Evolutionary conservation across 2,797 vertebrate species (phyloP), one percentile per base, ranked within the genome.

Genomic region (Dermochelys coriacea): DNA sequence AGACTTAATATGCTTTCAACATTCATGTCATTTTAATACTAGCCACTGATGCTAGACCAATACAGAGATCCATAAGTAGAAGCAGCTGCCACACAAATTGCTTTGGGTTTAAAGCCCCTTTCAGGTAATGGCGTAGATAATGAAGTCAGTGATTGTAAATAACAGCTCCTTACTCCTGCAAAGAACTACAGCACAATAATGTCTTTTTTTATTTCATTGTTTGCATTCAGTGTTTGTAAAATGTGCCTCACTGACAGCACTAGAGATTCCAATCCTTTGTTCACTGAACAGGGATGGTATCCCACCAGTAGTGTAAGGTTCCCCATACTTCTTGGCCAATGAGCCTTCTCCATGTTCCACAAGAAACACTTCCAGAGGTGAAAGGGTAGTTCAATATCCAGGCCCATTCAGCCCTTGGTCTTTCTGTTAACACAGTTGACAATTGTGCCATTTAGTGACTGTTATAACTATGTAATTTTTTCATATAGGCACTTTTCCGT

Each of bases 131-230:
- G 4, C 49, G 45, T 74, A 71, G 19, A 75, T 61, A 77, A 2
- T 2, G 3, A 9, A 85, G 75, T 50, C 51, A 45, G 41, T 9
- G 64, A 2, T 90, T 45, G 23, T 61, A 15, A 80, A 57, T 2
- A 27, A 68, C 2, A 14, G 15, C 19, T 88, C 55, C 31, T 0
- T 79, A 52, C 25, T 19, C n/a, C 0, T 0, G 21, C n/a, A 84
- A n/a, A 95, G 34, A 75, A 29, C 54, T 3, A 45, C 59, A 61
- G 37, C 64, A 37, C 64, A 68, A 68, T 68, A n/a, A 64, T 21
- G 10, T 80, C 37, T 41, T 27, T 12, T 83, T 41, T 57, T 5
- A 34, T 23, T 11, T 57, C 81, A 27, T 0, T 37, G 0, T 3
- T 49, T 15, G 14, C 34, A 88, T 74, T 25, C 12, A 47, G 6